Conservation (phyloP, 2,888 invertebrate genomes). For the Antheraea assamensis region DNA sequence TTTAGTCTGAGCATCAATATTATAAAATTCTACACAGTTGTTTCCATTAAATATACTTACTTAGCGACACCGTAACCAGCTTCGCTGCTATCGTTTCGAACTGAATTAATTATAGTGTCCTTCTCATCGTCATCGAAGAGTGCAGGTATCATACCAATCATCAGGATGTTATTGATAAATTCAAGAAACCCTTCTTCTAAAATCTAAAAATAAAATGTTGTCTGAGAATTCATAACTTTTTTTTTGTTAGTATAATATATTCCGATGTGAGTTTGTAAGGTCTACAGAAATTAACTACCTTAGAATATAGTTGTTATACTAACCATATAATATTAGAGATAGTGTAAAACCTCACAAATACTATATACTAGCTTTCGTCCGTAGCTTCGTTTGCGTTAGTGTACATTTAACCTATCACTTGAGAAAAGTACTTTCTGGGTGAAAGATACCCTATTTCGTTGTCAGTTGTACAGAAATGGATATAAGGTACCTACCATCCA, state of each 20-base stretch:
- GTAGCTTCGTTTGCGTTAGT: no score
- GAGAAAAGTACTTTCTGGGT: no score
- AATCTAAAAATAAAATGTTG: conserved; percentile 62
- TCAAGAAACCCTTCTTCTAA: conserved; percentile 93
- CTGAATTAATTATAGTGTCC: conserved; percentile 87
- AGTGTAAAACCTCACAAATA: no score
- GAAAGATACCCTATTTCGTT: no score
- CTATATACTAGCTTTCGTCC: no score
- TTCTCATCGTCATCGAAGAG: conserved; percentile 95
- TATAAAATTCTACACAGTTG: no score
- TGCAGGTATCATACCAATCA: conserved; percentile 93
- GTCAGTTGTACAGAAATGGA: no score
- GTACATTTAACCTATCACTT: no score
- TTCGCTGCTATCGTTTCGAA: conserved; percentile 86
- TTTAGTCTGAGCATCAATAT: no score
- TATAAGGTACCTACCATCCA: no score
- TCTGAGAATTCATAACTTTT: background rate
- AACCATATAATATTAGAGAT: background rate
- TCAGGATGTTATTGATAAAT: conserved; percentile 94
- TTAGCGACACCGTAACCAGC: conserved; percentile 89
- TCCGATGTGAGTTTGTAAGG: background rate
- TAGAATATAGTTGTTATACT: background rate
- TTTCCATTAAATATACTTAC: conserved; percentile 54
- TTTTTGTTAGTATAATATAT: background rate
- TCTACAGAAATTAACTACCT: background rate